Base-by-base conservation (phyloP, 2,113 vertebrate genomes). In the Xenopus borealis region DNA sequence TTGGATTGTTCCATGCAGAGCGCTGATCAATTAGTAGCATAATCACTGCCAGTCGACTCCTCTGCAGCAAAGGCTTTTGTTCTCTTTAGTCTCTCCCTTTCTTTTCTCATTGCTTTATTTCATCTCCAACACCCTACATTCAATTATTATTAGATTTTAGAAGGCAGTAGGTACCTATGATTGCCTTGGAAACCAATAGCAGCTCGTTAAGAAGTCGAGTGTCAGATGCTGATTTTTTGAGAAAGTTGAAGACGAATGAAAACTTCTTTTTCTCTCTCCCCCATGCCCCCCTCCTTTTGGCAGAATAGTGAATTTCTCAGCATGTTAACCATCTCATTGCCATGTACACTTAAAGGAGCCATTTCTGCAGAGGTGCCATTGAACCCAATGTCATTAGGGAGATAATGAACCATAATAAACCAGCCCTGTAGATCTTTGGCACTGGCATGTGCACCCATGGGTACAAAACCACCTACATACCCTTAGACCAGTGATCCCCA, bases 111-210 rank as follows among this genome's bases (percentile, higher is more conserved):
- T 70, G 62, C 79, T 83, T 82, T 86, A 82, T 80, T 83, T 86
- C n/a, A 0, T 80, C 82, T 84, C 19, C 61, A 81, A 83, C 81
- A 75, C 81, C 80, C 86, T 85, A 83, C 82, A 85, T 88, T 87
- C 86, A 88, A 89, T 88, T 86, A 87, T 89, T 87, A 88, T 87
- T 86, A 82, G 84, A 85, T 88, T 88, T 86, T 85, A 81, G 86
- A 88, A 85, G 87, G 81, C 87, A 85, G 83, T 80, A 88, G 83
- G 77, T 85, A 84, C 81, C 80, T 81, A 71, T 0, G 0, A 82
- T 85, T 83, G 82, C 85, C 81, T 79, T 79, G 83, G 84, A 88
- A 88, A 83, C 84, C 85, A 85, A 85, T 87, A 85, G 83, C 79
- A 74, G 81, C 82, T 86, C 1, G 75, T 88, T 88, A 86, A 82